Percentiles rank a stretch among this genome's conserved stretches.
Conservation (phyloP, 2,888 invertebrate genomes). For the Nesidiocoris tenuis region DNA sequence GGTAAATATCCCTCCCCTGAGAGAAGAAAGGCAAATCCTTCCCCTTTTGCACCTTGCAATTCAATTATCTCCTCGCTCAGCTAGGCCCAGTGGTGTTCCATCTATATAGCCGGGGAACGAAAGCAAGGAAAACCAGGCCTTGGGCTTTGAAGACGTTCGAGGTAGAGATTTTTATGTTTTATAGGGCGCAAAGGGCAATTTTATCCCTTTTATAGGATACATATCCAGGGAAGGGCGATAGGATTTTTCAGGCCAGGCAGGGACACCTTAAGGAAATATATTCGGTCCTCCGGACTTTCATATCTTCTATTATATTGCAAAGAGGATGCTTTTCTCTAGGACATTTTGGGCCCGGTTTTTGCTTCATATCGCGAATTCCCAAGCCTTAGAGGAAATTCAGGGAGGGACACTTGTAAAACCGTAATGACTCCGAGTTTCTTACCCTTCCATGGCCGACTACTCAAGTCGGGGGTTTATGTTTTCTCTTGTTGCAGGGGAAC, state of each 20-base stretch:
- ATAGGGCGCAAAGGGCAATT: constrained; percentile 34
- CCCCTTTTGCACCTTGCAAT: constrained; percentile 31
- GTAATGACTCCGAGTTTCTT: constrained; percentile 24
- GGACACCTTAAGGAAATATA: constrained; percentile 34
- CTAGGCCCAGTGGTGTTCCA: neutral
- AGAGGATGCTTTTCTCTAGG: neutral
- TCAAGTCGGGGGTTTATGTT: neutral
- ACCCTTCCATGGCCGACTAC: constrained; percentile 2
- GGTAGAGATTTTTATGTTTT: constrained; percentile 37
- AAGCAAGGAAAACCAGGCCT: constrained; percentile 7
- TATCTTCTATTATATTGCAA: constrained; percentile 30
- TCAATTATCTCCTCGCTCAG: constrained; percentile 32
- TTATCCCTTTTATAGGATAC: constrained; percentile 39
- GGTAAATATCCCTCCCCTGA: neutral
- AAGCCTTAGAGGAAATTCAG: neutral
- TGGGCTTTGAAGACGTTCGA: constrained; percentile 1
- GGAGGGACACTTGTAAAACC: constrained; percentile 14
- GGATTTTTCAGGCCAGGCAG: neutral
- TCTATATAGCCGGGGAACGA: neutral
- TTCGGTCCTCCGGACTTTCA: constrained; percentile 30
- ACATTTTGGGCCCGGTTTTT: constrained; percentile 7
- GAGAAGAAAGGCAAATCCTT: constrained; percentile 29
- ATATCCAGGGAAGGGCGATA: neutral
- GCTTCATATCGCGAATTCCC: constrained; percentile 4
- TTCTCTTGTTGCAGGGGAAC: constrained; percentile 9